Conservation (phyloP, 1,140 invertebrate species). For the Cydia amplana region DNA sequence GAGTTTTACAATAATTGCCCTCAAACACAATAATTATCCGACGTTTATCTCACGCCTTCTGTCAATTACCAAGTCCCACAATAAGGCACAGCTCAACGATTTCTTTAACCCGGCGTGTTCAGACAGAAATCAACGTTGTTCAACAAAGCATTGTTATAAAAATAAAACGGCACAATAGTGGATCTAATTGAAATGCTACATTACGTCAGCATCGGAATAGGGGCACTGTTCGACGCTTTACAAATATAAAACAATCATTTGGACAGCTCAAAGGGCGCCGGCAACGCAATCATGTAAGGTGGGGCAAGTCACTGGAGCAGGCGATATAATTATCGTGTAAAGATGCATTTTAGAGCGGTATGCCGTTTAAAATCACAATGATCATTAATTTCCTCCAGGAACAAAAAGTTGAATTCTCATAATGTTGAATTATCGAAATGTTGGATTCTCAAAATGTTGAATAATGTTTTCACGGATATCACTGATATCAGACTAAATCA, state of each 20-base stretch:
- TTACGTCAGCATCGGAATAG: constrained; percentile 66
- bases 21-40: constrained; percentile 24
- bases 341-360: no score
- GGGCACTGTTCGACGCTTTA: constrained; percentile 65
- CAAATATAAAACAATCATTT: constrained; percentile 78
- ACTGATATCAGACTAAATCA: no score
- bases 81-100: constrained; percentile 18
- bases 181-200: constrained; percentile 70
- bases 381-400: no score
- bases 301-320: constrained; percentile 42
- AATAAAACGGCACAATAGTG: constrained; percentile 50
- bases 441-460: no score
- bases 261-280: constrained; percentile 69
- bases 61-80: constrained; percentile 15
- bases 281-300: constrained; percentile 56
- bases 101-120: constrained; percentile 36
- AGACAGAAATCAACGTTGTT: constrained; percentile 43
- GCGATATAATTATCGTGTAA: background rate
- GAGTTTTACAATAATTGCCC: constrained; percentile 7
- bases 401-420: no score
- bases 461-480: no score
- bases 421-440: no score
- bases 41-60: constrained; percentile 6
- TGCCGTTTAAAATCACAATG: no score
- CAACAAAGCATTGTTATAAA: constrained; percentile 54